These are phyloP conservation scores for Falco cherrug DNA, from an alignment of 2,797 vertebrate genomes.

Conservation along the genomic window DNA sequence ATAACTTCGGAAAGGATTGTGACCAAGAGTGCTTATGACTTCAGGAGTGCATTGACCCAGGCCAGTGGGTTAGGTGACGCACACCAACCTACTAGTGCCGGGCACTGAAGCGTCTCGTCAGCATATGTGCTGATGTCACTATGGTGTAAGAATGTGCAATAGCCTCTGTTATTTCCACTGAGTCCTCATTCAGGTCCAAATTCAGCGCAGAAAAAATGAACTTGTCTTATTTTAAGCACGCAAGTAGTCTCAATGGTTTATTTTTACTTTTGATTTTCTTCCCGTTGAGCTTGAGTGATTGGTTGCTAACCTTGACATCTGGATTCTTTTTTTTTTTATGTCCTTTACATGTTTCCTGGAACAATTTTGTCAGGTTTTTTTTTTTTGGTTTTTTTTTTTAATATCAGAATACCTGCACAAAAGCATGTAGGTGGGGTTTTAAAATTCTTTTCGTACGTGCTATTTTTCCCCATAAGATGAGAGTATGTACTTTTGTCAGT, in stretches of 20 bases:
- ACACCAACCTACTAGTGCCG: neutral
- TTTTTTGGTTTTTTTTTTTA: neutral
- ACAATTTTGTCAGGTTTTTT: neutral
- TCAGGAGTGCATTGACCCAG: neutral
- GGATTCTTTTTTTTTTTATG: neutral
- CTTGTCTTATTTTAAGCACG: neutral
- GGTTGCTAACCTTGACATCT: neutral
- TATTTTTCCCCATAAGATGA: neutral
- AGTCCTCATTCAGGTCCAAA: neutral
- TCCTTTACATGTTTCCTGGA: neutral
- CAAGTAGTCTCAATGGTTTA: neutral
- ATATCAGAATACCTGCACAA: neutral
- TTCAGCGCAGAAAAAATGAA: neutral
- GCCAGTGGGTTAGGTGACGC: accelerated
- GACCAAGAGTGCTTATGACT: neutral
- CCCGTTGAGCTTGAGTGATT: neutral
- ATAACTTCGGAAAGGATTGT: neutral
- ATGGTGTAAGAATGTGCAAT: neutral
- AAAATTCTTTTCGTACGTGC: neutral
- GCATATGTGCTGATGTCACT: neutral
- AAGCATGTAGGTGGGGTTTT: neutral
- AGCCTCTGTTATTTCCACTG: neutral
- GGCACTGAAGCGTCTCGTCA: neutral
- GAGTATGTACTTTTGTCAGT: neutral
- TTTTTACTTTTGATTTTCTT: neutral